Evolutionary conservation across 1,140 invertebrate species (phyloP).

Genomic region (Pseudomyrmex gracilis): DNA sequence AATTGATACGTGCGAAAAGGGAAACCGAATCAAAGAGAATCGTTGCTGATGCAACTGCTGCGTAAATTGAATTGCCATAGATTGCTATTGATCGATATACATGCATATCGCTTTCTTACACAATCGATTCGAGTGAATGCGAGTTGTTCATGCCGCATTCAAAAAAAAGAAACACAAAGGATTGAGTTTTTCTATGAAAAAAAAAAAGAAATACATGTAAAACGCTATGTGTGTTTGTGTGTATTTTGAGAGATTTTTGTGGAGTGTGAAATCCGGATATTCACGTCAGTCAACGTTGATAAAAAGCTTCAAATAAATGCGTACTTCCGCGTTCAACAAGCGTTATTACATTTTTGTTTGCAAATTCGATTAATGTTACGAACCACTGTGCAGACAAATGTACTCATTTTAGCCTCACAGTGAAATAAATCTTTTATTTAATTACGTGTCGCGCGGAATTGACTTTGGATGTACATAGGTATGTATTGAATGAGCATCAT

Average conservation of each 20-base stretch:
- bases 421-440: conserved; percentile 16
- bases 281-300: not conserved
- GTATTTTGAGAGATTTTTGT: conserved; percentile 32
- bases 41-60: not conserved
- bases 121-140: conserved; percentile 21
- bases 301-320: conserved; percentile 2
- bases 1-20: conserved; percentile 3
- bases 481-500: not conserved
- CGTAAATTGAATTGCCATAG: conserved; percentile 26
- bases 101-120: conserved; percentile 16
- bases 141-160: conserved; percentile 17
- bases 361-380: conserved; percentile 45
- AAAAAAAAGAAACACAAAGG: not conserved
- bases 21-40: conserved; percentile 2
- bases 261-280: conserved; percentile 13
- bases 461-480: not conserved
- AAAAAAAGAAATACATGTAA: conserved; percentile 10
- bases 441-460: not conserved
- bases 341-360: conserved; percentile 25
- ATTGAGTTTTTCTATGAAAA: no score
- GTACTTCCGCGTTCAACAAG: conserved; percentile 9
- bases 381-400: not conserved
- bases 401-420: not conserved
- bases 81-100: conserved; percentile 5
- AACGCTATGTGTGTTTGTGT: not conserved